Conservation (phyloP, 2,797 vertebrate genomes). For the Hephaestus fuliginosus region DNA sequence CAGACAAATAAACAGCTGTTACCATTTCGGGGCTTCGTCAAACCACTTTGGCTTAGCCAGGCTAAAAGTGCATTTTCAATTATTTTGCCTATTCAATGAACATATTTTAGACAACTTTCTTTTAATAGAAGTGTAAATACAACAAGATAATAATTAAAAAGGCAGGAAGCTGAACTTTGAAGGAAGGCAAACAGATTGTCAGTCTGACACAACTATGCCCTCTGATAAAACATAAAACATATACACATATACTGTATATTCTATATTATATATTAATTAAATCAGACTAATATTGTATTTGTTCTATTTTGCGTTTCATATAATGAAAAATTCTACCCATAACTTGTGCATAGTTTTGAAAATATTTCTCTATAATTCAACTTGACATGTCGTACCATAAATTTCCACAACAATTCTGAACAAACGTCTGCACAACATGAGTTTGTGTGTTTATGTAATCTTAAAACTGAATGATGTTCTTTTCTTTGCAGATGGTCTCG, state of each 20-base stretch:
- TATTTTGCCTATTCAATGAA: background rate
- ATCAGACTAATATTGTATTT: background rate
- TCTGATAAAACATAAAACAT: background rate
- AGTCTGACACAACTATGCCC: background rate
- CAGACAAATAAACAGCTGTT: background rate
- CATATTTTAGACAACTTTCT: background rate
- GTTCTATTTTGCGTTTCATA: background rate
- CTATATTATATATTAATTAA: background rate
- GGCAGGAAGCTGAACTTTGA: background rate
- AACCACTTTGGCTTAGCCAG: background rate
- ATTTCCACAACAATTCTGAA: slow-evolving; percentile 10
- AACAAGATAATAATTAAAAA: background rate
- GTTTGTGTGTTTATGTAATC: background rate
- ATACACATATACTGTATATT: background rate
- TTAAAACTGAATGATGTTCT: background rate
- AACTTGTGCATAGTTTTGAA: background rate
- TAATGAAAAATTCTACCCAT: slow-evolving; percentile 23
- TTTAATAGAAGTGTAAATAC: background rate
- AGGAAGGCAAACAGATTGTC: background rate
- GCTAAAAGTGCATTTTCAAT: background rate
- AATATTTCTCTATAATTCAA: background rate
- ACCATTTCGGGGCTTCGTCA: background rate
- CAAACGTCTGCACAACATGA: background rate
- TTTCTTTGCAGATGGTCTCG: slow-evolving; percentile 90
- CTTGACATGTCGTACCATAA: slow-evolving; percentile 6